Evolutionary conservation across 2,797 vertebrate genomes (phyloP).

Genomic region (Sebastes umbrosus): DNA sequence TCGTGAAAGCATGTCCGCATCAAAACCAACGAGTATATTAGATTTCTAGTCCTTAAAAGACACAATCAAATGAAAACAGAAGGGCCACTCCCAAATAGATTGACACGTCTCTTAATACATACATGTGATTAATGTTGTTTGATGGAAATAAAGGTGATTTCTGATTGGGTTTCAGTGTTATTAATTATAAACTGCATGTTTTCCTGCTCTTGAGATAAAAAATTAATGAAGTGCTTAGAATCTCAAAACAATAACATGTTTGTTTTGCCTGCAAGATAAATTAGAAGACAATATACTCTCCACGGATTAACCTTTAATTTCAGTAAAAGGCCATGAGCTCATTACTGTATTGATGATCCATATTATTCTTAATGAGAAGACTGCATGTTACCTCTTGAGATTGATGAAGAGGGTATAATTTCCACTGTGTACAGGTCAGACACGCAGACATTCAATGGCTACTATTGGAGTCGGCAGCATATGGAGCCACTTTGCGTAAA

Average conservation of each 20-base stretch:
- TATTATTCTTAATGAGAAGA: conserved; percentile 13
- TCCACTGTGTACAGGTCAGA: neutral
- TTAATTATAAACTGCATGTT: neutral
- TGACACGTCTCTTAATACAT: neutral
- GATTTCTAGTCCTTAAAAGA: neutral
- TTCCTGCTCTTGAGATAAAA: neutral
- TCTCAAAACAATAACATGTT: neutral
- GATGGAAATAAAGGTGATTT: neutral
- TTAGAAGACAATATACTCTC: neutral
- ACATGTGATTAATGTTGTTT: neutral
- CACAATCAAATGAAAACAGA: neutral
- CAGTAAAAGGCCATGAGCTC: neutral
- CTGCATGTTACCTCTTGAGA: conserved; percentile 26
- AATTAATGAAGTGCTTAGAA: neutral
- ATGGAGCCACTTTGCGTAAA: neutral
- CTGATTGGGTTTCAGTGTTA: neutral
- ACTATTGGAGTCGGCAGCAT: neutral
- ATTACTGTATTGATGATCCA: neutral
- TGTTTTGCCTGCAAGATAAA: neutral
- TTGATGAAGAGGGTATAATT: conserved; percentile 7
- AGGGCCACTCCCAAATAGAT: neutral
- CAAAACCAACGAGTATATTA: neutral
- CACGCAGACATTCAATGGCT: neutral
- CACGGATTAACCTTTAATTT: neutral
- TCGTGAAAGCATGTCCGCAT: neutral